Evolutionary conservation across 1,140 invertebrate species (phyloP).

Genomic region (Agrypnia vestita): DNA sequence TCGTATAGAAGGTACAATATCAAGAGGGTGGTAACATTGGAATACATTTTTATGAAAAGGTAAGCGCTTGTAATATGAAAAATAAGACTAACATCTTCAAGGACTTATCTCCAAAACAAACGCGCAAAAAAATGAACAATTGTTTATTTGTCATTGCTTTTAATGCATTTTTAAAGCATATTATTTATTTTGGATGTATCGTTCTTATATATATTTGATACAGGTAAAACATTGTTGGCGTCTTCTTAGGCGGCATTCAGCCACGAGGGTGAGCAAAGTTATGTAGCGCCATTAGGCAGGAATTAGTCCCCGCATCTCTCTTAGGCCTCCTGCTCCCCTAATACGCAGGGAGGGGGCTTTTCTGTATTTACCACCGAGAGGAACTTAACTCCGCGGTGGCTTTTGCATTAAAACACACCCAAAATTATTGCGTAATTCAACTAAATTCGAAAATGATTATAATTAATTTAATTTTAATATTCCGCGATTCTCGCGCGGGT

Average conservation of each 20-base stretch:
- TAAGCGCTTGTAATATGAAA: too few relatives aligned
- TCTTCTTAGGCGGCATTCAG: conserved; percentile 11
- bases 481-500: neutral
- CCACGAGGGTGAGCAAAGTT: conserved; percentile 41
- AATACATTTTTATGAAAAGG: too few relatives aligned
- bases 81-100: too few relatives aligned
- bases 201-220: too few relatives aligned
- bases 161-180: too few relatives aligned
- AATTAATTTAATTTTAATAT: conserved; percentile 57
- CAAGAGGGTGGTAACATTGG: too few relatives aligned
- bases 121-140: too few relatives aligned
- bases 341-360: conserved; percentile 44
- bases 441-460: conserved; percentile 54
- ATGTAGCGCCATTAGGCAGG: conserved; percentile 57
- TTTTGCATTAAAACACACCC: conserved; percentile 50
- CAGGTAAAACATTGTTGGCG: conserved; percentile 26
- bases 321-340: conserved; percentile 49
- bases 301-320: conserved; percentile 58
- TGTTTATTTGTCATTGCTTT: too few relatives aligned
- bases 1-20: too few relatives aligned
- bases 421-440: conserved; percentile 46
- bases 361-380: conserved; percentile 29
- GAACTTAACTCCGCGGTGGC: conserved; percentile 29
- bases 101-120: too few relatives aligned
- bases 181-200: too few relatives aligned